Evolutionary conservation across 2,888 invertebrate species (phyloP), one percentile per base, ranked within the genome.

Genomic region (Synanthedon formicaeformis): DNA sequence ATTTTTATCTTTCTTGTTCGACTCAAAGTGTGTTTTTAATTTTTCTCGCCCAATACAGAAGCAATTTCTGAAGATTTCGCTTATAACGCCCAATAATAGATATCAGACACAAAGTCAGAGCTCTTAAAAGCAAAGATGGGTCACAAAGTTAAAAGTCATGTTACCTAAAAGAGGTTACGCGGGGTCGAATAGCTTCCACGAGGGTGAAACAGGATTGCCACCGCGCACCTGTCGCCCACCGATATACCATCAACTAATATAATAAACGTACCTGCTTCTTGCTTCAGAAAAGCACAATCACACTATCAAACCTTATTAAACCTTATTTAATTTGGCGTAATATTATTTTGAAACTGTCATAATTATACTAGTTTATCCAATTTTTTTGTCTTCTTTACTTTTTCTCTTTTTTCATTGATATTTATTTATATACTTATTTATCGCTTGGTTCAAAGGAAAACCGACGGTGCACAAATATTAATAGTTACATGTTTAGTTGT

Each of bases 61-160:
- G 45, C 14, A 13, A 45, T 8, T 45, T 45, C 34, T 34, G 34
- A 34, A 34, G 34, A 34, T 45, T 45, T 45, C n/a, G 13, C 45
- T 45, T 45, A 13, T 45, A 45, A 45, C 14, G 14, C 14, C 14
- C 45, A 12, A 45, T 45, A 45, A 14, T 45, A 45, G 45, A 14
- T 45, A 45, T 45, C 45, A 45, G n/a, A n/a, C 45, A 45, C 14
- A 55, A 78, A 79, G 75, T 74, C 75, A 68, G 45, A 75, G 74
- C 70, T 75, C 76, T 81, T 81, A 78, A 81, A 82, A 84, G 79
- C 80, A 80, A 80, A 81, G 81, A 78, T 75, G 78, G 81, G 81
- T 81, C 83, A 79, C 83, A 81, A 84, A 85, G 85, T 85, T 84
- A 83, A 86, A 86, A 86, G 85, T 85, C 85, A 84, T 85, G 85